Percentiles rank a stretch among this genome's conserved stretches.
Evolutionary conservation across 2,797 vertebrate species (phyloP).

Genomic region (Premnoplex brunnescens): DNA sequence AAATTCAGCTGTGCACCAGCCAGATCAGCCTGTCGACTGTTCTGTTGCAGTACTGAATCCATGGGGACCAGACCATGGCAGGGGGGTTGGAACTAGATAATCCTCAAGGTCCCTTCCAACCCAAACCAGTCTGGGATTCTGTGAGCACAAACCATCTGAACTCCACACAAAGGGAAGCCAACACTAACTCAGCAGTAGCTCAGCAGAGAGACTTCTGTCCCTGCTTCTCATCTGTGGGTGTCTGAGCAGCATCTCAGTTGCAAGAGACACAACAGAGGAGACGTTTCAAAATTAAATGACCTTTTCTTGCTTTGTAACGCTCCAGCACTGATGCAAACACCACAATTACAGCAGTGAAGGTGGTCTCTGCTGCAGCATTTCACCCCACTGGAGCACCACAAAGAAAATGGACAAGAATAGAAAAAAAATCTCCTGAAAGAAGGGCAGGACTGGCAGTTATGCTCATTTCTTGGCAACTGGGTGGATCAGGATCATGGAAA

Average conservation of each 20-base stretch:
- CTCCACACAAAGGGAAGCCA: background rate
- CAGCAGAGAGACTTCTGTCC: background rate
- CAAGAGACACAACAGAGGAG: background rate
- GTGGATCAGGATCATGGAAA: background rate
- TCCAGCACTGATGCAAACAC: background rate
- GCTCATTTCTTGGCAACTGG: background rate
- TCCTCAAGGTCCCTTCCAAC: background rate
- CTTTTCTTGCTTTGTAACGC: background rate
- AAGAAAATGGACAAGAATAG: background rate
- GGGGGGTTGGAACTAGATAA: background rate
- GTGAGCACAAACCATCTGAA: background rate
- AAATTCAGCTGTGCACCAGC: too few relatives aligned
- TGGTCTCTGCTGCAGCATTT: background rate
- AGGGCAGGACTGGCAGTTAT: background rate
- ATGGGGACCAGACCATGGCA: background rate
- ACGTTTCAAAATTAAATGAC: background rate
- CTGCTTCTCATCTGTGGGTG: background rate
- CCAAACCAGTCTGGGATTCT: background rate
- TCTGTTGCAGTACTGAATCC: rapidly evolving
- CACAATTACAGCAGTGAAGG: background rate
- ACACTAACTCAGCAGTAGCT: background rate
- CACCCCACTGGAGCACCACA: background rate
- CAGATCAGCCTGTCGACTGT: rapidly evolving
- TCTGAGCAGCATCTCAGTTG: background rate
- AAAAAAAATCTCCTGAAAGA: background rate